Conservation (phyloP, 1,140 invertebrate species). For the Drosophila parvula region DNA sequence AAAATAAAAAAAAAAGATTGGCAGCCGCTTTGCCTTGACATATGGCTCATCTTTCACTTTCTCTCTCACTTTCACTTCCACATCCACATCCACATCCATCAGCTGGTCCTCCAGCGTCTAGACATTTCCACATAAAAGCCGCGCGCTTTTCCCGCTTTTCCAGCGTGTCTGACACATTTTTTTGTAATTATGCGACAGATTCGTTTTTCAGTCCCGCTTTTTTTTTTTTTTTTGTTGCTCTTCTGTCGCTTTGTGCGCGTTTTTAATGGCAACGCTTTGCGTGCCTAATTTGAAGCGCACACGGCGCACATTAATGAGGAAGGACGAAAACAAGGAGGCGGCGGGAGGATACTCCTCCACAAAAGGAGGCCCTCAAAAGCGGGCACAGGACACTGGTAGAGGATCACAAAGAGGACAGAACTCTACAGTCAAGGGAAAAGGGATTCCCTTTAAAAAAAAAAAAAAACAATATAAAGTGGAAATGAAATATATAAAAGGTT, state of each 20-base stretch:
- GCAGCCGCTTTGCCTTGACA: slow-evolving; percentile 48
- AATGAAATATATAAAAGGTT: too few relatives aligned
- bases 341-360: neutral
- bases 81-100: slow-evolving; percentile 25
- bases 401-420: neutral
- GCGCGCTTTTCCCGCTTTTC: slow-evolving; percentile 33
- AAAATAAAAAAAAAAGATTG: slow-evolving; percentile 32
- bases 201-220: slow-evolving; percentile 51
- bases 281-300: slow-evolving; percentile 76
- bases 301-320: slow-evolving; percentile 76
- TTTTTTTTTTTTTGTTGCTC: slow-evolving; percentile 1
- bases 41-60: slow-evolving; percentile 33
- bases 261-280: slow-evolving; percentile 76
- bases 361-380: neutral
- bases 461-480: too few relatives aligned
- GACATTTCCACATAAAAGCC: slow-evolving; percentile 72
- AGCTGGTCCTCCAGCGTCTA: slow-evolving; percentile 56
- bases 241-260: slow-evolving; percentile 47
- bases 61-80: neutral
- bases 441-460: too few relatives aligned
- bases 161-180: slow-evolving; percentile 67
- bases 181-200: slow-evolving; percentile 78
- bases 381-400: slow-evolving; percentile 7
- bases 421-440: neutral
- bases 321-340: slow-evolving; percentile 6